Percentiles rank a stretch among this genome's conserved stretches.
phyloP scores from a whole-genome alignment of 2,113 vertebrate species.

The Ondatra zibethicus region DNA sequence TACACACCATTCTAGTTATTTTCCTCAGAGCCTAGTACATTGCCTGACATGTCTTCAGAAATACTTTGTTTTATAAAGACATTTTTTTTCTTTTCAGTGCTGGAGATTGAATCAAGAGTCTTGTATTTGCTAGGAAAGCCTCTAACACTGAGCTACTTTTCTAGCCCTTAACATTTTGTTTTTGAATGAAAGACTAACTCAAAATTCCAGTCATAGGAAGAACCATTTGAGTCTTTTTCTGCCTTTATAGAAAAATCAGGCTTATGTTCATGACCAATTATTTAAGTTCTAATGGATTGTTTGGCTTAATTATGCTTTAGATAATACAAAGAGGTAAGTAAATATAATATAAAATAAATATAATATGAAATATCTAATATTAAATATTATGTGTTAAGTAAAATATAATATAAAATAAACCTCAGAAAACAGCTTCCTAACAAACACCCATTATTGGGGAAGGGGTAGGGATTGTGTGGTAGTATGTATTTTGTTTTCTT shows the following conservation, averaged over 20 bases:
- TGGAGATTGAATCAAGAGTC: background rate
- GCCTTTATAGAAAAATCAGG: slow-evolving; percentile 45
- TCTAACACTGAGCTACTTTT: background rate
- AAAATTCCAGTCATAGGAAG: slow-evolving; percentile 25
- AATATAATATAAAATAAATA: background rate
- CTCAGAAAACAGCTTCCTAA: slow-evolving; percentile 29
- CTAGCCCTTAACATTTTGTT: background rate
- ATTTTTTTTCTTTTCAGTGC: background rate
- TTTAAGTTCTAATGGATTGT: slow-evolving; percentile 1
- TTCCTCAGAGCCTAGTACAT: background rate
- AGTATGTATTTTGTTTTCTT: slow-evolving; percentile 14
- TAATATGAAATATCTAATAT: background rate
- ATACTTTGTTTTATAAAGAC: background rate
- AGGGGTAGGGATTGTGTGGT: background rate
- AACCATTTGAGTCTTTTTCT: slow-evolving; percentile 27
- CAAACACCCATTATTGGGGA: background rate
- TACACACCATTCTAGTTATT: background rate
- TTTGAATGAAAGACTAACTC: slow-evolving; percentile 52
- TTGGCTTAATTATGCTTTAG: slow-evolving; percentile 33
- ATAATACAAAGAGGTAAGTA: background rate
- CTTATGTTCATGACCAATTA: slow-evolving; percentile 33
- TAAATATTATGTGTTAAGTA: no score
- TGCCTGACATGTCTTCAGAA: background rate
- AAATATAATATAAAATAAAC: background rate
- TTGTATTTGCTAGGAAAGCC: background rate